Percentiles rank a stretch among this genome's conserved stretches.
Conservation (phyloP, 2,113 vertebrate species). For the Clinocottus analis region DNA sequence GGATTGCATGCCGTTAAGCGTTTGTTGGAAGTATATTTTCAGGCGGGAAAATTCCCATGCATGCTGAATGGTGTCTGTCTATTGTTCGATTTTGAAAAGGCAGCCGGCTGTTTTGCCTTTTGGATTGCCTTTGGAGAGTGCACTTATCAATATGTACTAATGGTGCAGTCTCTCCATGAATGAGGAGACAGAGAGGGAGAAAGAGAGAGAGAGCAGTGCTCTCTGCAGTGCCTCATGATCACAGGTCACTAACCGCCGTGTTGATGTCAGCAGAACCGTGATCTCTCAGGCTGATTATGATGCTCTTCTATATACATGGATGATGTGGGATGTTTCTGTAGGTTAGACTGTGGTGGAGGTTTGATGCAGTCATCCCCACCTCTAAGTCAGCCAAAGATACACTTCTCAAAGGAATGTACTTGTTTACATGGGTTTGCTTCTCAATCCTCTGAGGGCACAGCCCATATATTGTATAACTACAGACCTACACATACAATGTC, state of each 20-base stretch:
- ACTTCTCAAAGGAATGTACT: slow-evolving; percentile 43
- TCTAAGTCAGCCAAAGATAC: slow-evolving; percentile 22
- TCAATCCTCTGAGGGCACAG: slow-evolving; percentile 15
- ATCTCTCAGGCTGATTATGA: slow-evolving; percentile 54
- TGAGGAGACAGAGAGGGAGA: slow-evolving; percentile 10
- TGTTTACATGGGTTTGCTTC: slow-evolving; percentile 48
- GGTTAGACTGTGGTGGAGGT: slow-evolving; percentile 25
- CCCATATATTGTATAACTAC: slow-evolving; percentile 15
- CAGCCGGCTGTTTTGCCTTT: slow-evolving; percentile 32
- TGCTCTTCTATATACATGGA: slow-evolving; percentile 20
- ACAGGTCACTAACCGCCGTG: slow-evolving; percentile 72
- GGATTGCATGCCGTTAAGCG: slow-evolving; percentile 45
- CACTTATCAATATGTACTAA: slow-evolving; percentile 27
- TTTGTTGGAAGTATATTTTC: slow-evolving; percentile 26
- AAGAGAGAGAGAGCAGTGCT: slow-evolving; percentile 30
- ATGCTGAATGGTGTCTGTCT: slow-evolving; percentile 25
- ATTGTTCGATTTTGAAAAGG: slow-evolving; percentile 4
- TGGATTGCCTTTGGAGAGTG: slow-evolving; percentile 27
- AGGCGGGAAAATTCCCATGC: slow-evolving; percentile 27
- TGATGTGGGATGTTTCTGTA: slow-evolving; percentile 40
- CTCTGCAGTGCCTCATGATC: slow-evolving; percentile 69
- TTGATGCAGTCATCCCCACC: slow-evolving; percentile 42
- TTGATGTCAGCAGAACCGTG: slow-evolving; percentile 70
- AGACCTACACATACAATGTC: slow-evolving; percentile 12
- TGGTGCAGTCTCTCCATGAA: slow-evolving; percentile 24